Base-by-base conservation (phyloP, 2,888 invertebrate species). In the Papilio elwesi region DNA sequence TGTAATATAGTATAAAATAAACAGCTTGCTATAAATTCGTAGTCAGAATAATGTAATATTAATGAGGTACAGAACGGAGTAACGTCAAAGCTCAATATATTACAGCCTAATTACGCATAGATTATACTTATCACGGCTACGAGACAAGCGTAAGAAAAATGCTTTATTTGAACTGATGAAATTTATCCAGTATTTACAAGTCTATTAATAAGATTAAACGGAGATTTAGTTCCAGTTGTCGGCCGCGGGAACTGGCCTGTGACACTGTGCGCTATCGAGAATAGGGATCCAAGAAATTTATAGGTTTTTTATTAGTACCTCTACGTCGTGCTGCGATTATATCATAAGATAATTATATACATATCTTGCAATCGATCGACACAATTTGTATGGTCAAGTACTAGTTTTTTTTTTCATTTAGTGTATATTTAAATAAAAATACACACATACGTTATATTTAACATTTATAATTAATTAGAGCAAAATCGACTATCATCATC, bases 51-150 rank as follows among this genome's bases (percentile, higher is more conserved):
- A 26, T 85, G 89, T 82, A 76, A 78, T 87, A 86, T 87, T 92
- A 91, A 92, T 91, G 90, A 90, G 85, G 78, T 83, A 83, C 83
- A 85, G 84, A 85, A 87, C 47, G 68, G 36, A 65, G 52, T 59
- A 69, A 73, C 65, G 89, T 89, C 84, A 82, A 89, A 85, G 85
- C 84, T 83, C 90, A 88, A 92, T 92, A 91, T 90, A 89, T 92
- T 90, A 91, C 83, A 76, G 75, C 78, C 85, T 91, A 91, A 91
- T 92, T 91, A 91, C 90, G 88, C 78, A 91, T 92, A 91, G 82
- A 90, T 92, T 92, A 92, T 87, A 88, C 90, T 92, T 92, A 92
- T 90, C 89, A 77, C 68, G 73, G 78, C 74, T 74, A 76, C 76
- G 77, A 80, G 85, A 85, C 85, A 82, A 80, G 80, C 80, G 77